Evolutionary conservation across 2,113 vertebrate species (phyloP), one percentile per base, ranked within the genome.

Genomic region (Periophthalmodon schlosseri): DNA sequence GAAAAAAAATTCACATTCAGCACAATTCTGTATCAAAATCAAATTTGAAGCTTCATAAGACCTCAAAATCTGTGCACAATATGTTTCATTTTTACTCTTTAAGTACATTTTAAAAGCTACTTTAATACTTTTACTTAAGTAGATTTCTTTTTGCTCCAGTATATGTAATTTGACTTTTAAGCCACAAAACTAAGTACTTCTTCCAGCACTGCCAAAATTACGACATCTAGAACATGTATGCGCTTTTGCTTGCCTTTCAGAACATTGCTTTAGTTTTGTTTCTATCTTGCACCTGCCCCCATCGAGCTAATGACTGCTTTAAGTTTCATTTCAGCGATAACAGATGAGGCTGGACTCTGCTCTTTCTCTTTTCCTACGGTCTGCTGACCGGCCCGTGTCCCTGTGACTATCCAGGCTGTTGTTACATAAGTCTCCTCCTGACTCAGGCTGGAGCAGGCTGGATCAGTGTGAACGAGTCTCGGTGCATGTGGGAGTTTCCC

Each of bases 281-380:
- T 10, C 36, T 16, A 11, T 5, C 14, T 46, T 47, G 58, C 61
- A n/a, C 61, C 60, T 7, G 24, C 80, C 78, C 74, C 28, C 20
- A 28, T 18, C 44, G 49, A 11, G 23, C 63, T 69, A 81, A 73
- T 79, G 63, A 77, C 76, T 85, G 8, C 68, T 72, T 68, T 75
- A 64, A 39, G 82, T 86, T 85, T 86, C 83, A 85, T 74, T 83
- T 88, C 79, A 79, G 78, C 13, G 70, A 65, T 52, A 57, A 24
- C 23, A n/a, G 58, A 21, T 1, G 20, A 39, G 16, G 46, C 28
- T 0, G 21, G n/a, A 2, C 52, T 63, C 21, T 16, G 15, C 28
- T 1, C 72, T 84, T 85, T 88, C 72, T 60, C 56, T 77, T 84
- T 76, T 74, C 78, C 65, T 77, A 60, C 14, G 63, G 18, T 16